Evolutionary conservation across 2,888 invertebrate genomes (phyloP), one percentile per base, ranked within the genome.

Genomic region (Campopleginae sp.): DNA sequence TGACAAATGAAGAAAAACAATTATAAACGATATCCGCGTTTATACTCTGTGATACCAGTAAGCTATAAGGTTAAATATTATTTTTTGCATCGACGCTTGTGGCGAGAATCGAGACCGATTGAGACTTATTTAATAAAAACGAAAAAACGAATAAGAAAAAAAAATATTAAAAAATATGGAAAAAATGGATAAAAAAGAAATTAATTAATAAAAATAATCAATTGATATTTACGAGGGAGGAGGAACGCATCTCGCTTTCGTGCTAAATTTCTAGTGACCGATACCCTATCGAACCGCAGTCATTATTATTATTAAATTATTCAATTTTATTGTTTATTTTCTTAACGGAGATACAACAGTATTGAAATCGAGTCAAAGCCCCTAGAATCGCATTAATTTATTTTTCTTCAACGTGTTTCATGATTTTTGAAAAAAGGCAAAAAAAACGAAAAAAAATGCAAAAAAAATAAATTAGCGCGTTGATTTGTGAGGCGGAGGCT

Each of bases 41-140:
- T 92, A 92, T 78, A 92, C 91, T 93, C 93, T 93, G 93, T 93
- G 93, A 93, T 93, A 93, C 58, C 90, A 90, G 91, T 93, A 93
- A 90, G 91, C 91, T 92, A 91, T 93, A 93, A 93, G 93, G 89
- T 79, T 92, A 93, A 91, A 93, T 90, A 91, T 93, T 93, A 91
- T 93, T 92, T 80, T 82, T 85, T 75, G 85, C 84, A 80, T 74
- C 66, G 72, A 80, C 79, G 70, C 74, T 72, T 80, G 86, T 33
- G 80, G 58, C 58, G 27, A 76, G 54, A 33, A 72, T 44, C 63
- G 80, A 75, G 74, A 81, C 66, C 66, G 33, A 27, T 58, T 54
- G 70, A 78, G 66, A 75, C 48, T 54, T 58, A 72, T 66, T 63
- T 17, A 8, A 70, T 31, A 78, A 48, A 31, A 80, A 51, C 46